Conservation (phyloP, 2,797 vertebrate species). For the Xyrichtys novacula region DNA sequence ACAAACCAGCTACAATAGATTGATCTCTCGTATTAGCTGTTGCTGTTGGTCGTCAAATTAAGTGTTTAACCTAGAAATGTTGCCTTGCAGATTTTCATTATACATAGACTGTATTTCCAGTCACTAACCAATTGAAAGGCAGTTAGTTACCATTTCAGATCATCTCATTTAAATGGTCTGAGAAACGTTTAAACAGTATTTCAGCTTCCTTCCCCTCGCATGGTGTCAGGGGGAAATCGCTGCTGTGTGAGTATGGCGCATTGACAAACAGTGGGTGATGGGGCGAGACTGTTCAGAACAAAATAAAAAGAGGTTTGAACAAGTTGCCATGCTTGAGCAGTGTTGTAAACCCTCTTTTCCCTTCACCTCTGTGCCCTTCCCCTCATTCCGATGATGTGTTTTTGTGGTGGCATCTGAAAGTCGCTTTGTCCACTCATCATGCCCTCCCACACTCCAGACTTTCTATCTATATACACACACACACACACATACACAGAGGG, state of each 20-base stretch:
- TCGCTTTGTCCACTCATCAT: slow-evolving; percentile 70
- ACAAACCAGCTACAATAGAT: too few species aligned
- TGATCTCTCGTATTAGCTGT: too few species aligned
- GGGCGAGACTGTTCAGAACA: slow-evolving; percentile 83
- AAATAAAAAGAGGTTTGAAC: slow-evolving; percentile 63
- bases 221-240: background rate
- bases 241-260: background rate
- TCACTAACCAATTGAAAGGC: too few species aligned
- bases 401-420: slow-evolving; percentile 76
- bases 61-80: too few species aligned
- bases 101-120: too few species aligned
- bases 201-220: background rate
- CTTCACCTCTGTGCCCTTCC: slow-evolving; percentile 65
- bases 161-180: too few species aligned
- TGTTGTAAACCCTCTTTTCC: slow-evolving; percentile 58
- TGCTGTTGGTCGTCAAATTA: too few species aligned
- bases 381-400: slow-evolving; percentile 62
- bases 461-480: slow-evolving; percentile 34
- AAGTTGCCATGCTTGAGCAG: slow-evolving; percentile 72
- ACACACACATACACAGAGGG: slow-evolving; percentile 21
- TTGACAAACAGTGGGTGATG: slow-evolving; percentile 59
- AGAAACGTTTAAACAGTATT: background rate
- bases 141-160: too few species aligned
- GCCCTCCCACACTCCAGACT: slow-evolving; percentile 52
- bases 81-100: too few species aligned